phyloP scores from a whole-genome alignment of 2,113 vertebrate genomes.

The Oxyura jamaicensis region DNA sequence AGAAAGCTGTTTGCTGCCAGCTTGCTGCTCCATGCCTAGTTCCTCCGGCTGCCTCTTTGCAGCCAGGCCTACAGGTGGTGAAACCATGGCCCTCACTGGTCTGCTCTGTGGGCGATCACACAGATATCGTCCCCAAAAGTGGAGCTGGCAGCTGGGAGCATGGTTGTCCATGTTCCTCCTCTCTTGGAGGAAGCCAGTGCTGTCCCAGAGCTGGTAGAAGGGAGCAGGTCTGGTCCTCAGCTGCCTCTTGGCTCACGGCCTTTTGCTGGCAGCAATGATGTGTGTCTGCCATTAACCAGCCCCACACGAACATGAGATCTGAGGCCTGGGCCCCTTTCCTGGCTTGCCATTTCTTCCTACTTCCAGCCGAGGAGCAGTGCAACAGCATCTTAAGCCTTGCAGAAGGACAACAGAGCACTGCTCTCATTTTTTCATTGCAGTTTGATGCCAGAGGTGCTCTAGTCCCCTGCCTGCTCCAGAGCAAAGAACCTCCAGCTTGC shows the following conservation, averaged over 20 bases:
- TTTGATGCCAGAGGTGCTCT: background rate
- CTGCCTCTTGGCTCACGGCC: accelerated
- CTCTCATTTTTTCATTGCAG: background rate
- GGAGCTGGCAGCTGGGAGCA: background rate
- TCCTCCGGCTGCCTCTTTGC: background rate
- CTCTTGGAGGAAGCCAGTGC: background rate
- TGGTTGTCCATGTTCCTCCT: background rate
- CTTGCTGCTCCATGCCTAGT: accelerated
- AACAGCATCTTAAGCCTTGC: background rate
- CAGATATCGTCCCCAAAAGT: background rate
- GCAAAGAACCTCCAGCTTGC: background rate
- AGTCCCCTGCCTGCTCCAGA: background rate
- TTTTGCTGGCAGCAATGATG: background rate
- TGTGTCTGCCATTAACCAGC: accelerated
- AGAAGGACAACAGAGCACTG: background rate
- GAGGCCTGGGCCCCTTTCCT: background rate
- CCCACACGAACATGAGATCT: background rate
- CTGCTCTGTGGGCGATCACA: background rate
- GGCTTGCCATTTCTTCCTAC: background rate
- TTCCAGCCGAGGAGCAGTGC: background rate
- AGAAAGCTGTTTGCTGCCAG: background rate
- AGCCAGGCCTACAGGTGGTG: accelerated
- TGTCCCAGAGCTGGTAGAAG: background rate
- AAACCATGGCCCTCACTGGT: background rate
- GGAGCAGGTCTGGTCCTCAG: background rate